Evolutionary conservation across 2,113 vertebrate species (phyloP).

Genomic region (Rhinolophus sinicus): DNA sequence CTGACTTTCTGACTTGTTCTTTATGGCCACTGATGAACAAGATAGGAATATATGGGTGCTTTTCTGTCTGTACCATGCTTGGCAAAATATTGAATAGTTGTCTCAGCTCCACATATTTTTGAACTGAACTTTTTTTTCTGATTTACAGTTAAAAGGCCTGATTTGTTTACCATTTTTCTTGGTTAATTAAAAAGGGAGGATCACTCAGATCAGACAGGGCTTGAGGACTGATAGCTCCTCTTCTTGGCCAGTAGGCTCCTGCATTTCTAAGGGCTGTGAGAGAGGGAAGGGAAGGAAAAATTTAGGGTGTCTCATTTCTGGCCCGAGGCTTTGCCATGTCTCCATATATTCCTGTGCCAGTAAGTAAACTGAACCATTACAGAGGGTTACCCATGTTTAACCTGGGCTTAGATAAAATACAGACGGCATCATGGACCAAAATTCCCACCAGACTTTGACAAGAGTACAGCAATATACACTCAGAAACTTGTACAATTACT

Average conservation of each 20-base stretch:
- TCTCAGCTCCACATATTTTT: background rate
- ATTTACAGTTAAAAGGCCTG: background rate
- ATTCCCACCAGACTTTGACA: background rate
- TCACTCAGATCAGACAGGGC: background rate
- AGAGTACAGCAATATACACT: background rate
- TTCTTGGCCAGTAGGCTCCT: background rate
- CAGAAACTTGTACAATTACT: background rate
- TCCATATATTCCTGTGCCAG: background rate
- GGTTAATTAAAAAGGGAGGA: background rate
- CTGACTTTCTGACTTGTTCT: background rate
- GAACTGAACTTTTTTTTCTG: background rate
- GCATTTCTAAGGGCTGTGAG: background rate
- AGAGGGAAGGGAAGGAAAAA: background rate
- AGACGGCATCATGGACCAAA: background rate
- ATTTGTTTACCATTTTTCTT: background rate
- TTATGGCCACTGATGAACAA: background rate
- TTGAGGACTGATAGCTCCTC: background rate
- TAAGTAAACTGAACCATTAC: background rate
- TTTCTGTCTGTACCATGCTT: background rate
- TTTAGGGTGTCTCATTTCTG: background rate
- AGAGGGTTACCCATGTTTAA: background rate
- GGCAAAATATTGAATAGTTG: background rate
- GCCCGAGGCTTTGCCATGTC: background rate
- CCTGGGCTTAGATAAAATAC: background rate
- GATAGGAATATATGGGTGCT: background rate